These are phyloP conservation scores for Fistularia commersonii DNA, from an alignment of 2,797 vertebrate species.

Conservation along the genomic window DNA sequence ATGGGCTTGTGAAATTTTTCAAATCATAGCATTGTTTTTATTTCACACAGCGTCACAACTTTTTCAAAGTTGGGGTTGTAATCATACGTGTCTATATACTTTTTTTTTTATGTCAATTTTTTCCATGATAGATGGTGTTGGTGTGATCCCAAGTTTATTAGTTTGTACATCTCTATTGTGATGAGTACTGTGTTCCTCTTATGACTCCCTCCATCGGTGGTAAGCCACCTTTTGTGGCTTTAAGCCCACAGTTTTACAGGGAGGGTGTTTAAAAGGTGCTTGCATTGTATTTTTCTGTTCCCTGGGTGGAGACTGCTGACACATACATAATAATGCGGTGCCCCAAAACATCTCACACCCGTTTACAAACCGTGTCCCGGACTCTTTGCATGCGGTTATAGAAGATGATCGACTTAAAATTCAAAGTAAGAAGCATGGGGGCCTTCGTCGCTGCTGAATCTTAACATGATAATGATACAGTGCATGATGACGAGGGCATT, in stretches of 20 bases:
- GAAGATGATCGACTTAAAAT: too few species aligned
- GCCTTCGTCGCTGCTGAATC: not conserved
- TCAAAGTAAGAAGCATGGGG: not conserved
- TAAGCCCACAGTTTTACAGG: conserved; percentile 61
- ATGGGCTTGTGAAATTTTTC: too few species aligned
- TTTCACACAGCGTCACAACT: too few species aligned
- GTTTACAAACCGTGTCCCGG: conserved; percentile 17
- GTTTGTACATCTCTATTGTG: conserved; percentile 54
- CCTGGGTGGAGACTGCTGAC: conserved; percentile 73
- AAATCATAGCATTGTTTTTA: too few species aligned
- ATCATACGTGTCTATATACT: too few species aligned
- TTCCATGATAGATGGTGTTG: conserved; percentile 1
- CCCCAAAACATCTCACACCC: conserved; percentile 36
- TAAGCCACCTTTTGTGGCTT: conserved; percentile 70
- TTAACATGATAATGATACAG: too few species aligned
- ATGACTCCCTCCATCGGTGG: conserved; percentile 33
- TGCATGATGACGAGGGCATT: too few species aligned
- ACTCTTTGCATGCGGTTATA: not conserved
- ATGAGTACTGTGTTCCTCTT: conserved; percentile 33
- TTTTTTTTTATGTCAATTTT: too few species aligned
- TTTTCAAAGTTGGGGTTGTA: too few species aligned
- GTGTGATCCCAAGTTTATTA: conserved; percentile 16
- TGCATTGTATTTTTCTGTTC: conserved; percentile 64
- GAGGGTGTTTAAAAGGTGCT: conserved; percentile 66
- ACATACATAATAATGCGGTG: conserved; percentile 44